Percentiles rank a stretch among this genome's conserved stretches.
These are phyloP conservation scores for Sphaerophoria rueppellii DNA, from an alignment of 2,888 invertebrate genomes.

Conservation along the genomic window DNA sequence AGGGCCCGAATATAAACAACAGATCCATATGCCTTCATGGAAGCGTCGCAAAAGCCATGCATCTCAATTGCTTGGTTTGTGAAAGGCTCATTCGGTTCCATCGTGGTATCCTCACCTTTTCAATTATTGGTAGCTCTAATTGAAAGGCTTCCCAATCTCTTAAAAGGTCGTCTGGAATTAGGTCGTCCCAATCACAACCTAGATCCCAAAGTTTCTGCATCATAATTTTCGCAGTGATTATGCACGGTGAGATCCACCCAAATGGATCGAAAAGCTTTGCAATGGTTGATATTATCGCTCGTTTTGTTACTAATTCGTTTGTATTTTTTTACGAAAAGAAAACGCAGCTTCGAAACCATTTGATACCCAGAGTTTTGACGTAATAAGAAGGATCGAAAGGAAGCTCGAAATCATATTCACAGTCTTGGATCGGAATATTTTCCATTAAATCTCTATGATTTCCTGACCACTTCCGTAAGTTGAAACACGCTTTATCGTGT, in stretches of 20 bases:
- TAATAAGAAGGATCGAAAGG: no score
- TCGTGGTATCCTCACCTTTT: conserved; percentile 30
- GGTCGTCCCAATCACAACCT: conserved; percentile 46
- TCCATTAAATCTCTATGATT: no score
- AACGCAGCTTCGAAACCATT: no score
- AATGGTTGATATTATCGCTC: conserved; percentile 25
- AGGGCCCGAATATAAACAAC: conserved; percentile 12
- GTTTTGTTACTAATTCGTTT: conserved; percentile 1
- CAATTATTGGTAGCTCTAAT: background rate
- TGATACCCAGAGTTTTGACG: no score
- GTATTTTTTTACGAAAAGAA: conserved; percentile 13
- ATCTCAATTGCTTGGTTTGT: background rate
- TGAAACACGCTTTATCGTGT: no score
- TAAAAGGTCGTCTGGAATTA: conserved; percentile 5
- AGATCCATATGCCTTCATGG: background rate
- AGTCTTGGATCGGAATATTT: no score
- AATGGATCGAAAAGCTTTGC: conserved; percentile 39
- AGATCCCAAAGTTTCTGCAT: no score
- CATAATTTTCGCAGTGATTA: no score
- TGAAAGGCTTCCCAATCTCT: conserved; percentile 22
- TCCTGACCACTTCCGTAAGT: no score
- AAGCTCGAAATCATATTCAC: no score
- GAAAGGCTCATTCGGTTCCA: conserved; percentile 28
- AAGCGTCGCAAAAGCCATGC: background rate
- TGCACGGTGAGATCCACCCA: no score